Evolutionary conservation across 1,140 invertebrate genomes (phyloP).

Genomic region (Drosophila nikananu): DNA sequence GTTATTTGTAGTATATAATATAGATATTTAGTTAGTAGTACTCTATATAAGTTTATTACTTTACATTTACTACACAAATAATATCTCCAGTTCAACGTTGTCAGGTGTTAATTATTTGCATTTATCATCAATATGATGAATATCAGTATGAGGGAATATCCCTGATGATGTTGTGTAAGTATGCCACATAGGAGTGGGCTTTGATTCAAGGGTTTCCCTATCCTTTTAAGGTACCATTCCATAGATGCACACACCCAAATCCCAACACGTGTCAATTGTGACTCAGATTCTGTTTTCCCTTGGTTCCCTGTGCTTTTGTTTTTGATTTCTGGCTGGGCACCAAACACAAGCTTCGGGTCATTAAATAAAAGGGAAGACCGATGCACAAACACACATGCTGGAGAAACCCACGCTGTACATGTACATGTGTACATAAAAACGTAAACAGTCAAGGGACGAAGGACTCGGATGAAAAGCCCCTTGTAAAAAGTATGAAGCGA

Average conservation of each 20-base stretch:
- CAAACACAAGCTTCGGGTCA: constrained; percentile 49
- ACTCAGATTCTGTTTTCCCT: constrained; percentile 33
- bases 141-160: too few relatives aligned
- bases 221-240: constrained; percentile 1
- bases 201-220: constrained; percentile 4
- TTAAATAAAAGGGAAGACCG: constrained; percentile 46
- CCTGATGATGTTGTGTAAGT: constrained; percentile 8
- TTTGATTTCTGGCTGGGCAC: constrained; percentile 32
- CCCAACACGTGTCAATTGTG: constrained; percentile 58
- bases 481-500: constrained; percentile 58
- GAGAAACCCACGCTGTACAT: background rate
- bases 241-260: constrained; percentile 30
- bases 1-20: too few relatives aligned
- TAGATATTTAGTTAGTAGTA: background rate
- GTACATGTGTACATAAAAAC: constrained; percentile 7
- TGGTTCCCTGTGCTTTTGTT: constrained; percentile 10
- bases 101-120: background rate
- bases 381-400: constrained; percentile 1
- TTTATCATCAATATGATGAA: too few relatives aligned
- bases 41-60: background rate
- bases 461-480: constrained; percentile 33
- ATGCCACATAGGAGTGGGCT: constrained; percentile 9
- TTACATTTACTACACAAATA: background rate
- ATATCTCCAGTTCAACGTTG: background rate
- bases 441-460: constrained; percentile 36